Conservation (phyloP, 2,888 invertebrate genomes). For the Pyrochroa serraticornis region DNA sequence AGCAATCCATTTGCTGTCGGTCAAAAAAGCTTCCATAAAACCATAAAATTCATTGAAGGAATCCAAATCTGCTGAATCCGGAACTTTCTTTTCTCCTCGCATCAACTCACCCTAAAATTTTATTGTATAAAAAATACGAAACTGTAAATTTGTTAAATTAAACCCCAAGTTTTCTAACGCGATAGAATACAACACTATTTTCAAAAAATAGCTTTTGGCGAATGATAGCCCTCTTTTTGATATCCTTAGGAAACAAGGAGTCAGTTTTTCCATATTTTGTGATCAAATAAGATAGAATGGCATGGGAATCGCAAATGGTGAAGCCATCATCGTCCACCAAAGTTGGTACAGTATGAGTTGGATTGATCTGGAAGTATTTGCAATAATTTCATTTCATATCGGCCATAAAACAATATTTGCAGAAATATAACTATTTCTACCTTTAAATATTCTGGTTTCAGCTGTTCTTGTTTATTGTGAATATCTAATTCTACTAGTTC, state of each 20-base stretch:
- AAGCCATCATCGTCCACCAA: constrained; percentile 64
- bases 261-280: constrained; percentile 64
- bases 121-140: background rate
- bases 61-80: constrained; percentile 3
- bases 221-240: constrained; percentile 59
- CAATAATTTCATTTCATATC: background rate
- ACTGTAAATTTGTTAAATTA: background rate
- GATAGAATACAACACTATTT: constrained; percentile 49
- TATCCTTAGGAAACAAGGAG: constrained; percentile 63
- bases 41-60: constrained; percentile 2
- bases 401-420: background rate
- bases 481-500: constrained; percentile 57
- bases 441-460: constrained; percentile 55
- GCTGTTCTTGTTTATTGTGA: constrained; percentile 53
- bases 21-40: constrained; percentile 13
- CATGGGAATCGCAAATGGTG: constrained; percentile 69
- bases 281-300: constrained; percentile 68
- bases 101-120: constrained; percentile 9
- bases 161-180: too few species aligned
- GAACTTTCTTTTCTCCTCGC: background rate
- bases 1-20: constrained; percentile 17
- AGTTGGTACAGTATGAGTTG: constrained; percentile 69
- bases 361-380: constrained; percentile 63
- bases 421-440: constrained; percentile 23
- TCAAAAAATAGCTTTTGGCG: constrained; percentile 65